phyloP scores from a whole-genome alignment of 1,140 invertebrate genomes.

The Diuraphis noxia region DNA sequence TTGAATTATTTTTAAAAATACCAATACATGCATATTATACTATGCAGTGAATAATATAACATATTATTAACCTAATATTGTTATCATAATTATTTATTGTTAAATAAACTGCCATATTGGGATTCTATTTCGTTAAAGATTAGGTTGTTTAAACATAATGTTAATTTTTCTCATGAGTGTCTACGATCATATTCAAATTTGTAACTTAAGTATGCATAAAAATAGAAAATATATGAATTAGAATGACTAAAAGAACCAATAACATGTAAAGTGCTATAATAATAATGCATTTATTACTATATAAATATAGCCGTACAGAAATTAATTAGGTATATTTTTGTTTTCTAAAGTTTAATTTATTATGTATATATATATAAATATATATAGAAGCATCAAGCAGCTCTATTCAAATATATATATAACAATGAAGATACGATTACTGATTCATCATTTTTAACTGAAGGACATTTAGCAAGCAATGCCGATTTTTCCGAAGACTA shows the following conservation, averaged over 20 bases:
- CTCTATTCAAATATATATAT: neutral
- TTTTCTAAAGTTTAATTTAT: neutral
- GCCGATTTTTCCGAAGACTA: neutral
- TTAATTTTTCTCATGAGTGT: neutral
- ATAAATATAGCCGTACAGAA: neutral
- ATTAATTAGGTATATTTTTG: neutral
- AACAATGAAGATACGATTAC: neutral
- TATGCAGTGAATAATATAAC: neutral
- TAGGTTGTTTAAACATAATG: too few species aligned
- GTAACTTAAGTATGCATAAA: neutral
- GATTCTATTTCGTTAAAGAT: neutral
- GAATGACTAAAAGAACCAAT: neutral
- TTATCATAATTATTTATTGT: neutral
- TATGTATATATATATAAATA: too few species aligned
- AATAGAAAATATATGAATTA: neutral
- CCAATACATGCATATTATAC: neutral
- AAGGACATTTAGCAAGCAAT: neutral
- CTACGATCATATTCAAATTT: neutral
- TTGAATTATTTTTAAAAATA: neutral
- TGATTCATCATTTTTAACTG: neutral
- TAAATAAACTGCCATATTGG: neutral
- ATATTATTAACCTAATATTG: neutral
- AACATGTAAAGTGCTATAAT: neutral
- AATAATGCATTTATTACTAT: neutral
- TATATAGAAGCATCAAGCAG: neutral